These are phyloP conservation scores for Radopholus similis DNA, from an alignment of 1,140 invertebrate genomes.

Conservation along the genomic window DNA sequence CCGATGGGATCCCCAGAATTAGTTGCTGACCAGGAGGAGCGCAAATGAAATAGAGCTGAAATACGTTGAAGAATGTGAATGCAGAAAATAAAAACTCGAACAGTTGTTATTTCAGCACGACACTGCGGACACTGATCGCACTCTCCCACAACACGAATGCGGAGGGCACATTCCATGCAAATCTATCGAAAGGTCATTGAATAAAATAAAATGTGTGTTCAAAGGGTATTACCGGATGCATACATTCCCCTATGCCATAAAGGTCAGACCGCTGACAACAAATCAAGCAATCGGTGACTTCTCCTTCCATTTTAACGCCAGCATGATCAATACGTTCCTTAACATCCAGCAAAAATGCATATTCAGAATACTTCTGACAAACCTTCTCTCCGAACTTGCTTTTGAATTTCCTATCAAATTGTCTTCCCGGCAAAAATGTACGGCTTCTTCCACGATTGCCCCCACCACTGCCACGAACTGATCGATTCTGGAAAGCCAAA, in stretches of 20 bases:
- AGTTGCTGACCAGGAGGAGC: conserved; percentile 4
- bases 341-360: no score
- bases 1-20: conserved; percentile 3
- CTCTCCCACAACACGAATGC: conserved; percentile 29
- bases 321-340: conserved; percentile 37
- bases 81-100: conserved; percentile 1
- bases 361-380: no score
- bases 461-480: no score
- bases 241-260: conserved; percentile 28
- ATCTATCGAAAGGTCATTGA: conserved; percentile 1
- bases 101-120: conserved; percentile 27
- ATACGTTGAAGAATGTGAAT: background rate
- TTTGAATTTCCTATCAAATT: no score
- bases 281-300: conserved; percentile 29
- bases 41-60: conserved; percentile 35
- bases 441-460: no score
- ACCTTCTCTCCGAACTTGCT: no score
- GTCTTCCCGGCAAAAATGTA: no score
- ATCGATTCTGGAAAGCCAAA: no score
- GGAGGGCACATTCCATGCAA: conserved; percentile 39
- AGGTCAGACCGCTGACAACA: conserved; percentile 37
- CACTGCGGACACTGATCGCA: conserved; percentile 31
- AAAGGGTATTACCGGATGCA: conserved; percentile 20
- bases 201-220: background rate
- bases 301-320: conserved; percentile 27